A percentile compares a stretch with the other conserved stretches of the same genome.
phyloP scores from a whole-genome alignment of 2,797 vertebrate genomes.

The Meriones psammophilus region DNA sequence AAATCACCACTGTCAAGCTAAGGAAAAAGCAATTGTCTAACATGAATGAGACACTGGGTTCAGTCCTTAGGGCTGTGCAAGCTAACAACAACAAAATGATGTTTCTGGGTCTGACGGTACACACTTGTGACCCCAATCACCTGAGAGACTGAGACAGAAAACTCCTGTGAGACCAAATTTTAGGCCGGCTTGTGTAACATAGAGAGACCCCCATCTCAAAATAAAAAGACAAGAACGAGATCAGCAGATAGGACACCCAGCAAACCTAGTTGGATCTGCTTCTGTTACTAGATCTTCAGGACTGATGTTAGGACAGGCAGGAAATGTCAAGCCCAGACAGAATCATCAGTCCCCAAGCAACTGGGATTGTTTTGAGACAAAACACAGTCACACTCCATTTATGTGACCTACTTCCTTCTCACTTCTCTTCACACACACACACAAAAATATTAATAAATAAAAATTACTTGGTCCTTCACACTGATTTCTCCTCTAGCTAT shows the following conservation, averaged over 20 bases:
- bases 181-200: neutral
- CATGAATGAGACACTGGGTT: neutral
- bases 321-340: slow-evolving; percentile 55
- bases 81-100: neutral
- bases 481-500: neutral
- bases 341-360: slow-evolving; percentile 60
- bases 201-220: neutral
- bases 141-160: neutral
- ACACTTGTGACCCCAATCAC: too few species aligned
- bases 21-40: neutral
- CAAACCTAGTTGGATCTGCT: slow-evolving; percentile 13
- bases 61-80: neutral
- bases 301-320: slow-evolving; percentile 11
- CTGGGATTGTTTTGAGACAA: slow-evolving; percentile 63
- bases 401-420: slow-evolving; percentile 50
- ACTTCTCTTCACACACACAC: neutral
- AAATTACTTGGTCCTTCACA: slow-evolving; percentile 21
- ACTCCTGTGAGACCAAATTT: neutral
- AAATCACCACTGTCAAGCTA: neutral
- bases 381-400: slow-evolving; percentile 51
- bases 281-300: slow-evolving; percentile 16
- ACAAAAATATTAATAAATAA: neutral
- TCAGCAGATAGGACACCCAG: neutral
- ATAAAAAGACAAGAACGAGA: neutral
- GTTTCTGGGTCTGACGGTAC: neutral